Evolutionary conservation across 2,797 vertebrate species (phyloP), one percentile per base, ranked within the genome.

Genomic region (Eleutherodactylus coqui): DNA sequence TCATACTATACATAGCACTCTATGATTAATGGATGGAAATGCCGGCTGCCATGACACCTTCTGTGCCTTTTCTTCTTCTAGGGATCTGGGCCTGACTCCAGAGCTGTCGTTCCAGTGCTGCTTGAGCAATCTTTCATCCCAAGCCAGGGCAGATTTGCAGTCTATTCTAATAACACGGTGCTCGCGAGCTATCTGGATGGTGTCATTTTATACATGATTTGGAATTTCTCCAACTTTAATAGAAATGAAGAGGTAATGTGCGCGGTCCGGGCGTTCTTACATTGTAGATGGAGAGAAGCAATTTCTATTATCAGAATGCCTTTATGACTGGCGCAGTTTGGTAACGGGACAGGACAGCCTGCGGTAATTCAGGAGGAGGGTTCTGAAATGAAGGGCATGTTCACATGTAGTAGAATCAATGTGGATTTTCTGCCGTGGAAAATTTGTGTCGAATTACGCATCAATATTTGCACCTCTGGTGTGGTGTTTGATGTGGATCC

Each of bases 101-200:
- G 13, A 85, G 90, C 83, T 86, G 89, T 85, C 73, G 64, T 93
- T 51, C 94, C 94, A 0, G 27, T 87, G 79, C 82, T 92, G 85
- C 88, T 94, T 58, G 88, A 87, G 81, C 93, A 95, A 84, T 91
- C 90, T 0, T 5, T 91, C 81, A 60, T 94, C 88, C 90, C 91
- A 0, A 85, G 8, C 0, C 0, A 88, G 58, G 95, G 95, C 91
- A 92, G 88, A 88, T 88, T 95, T 9, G 0, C 90, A 29, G 91
- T 92, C 0, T 95, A 93, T 79, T 94, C 93, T 0, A 94, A 95
- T 90, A 87, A 92, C 85, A 93, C 92, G 90, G 90, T 94, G 45
- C 86, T 90, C 75, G 92, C 89, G 87, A 5, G 75, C 67, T 95
- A 94, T 91, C 84, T 89, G 77, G 92, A 95, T 88, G 92, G 94